Evolutionary conservation across 2,888 invertebrate genomes (phyloP).

Genomic region (Zaprionus bogoriensis): DNA sequence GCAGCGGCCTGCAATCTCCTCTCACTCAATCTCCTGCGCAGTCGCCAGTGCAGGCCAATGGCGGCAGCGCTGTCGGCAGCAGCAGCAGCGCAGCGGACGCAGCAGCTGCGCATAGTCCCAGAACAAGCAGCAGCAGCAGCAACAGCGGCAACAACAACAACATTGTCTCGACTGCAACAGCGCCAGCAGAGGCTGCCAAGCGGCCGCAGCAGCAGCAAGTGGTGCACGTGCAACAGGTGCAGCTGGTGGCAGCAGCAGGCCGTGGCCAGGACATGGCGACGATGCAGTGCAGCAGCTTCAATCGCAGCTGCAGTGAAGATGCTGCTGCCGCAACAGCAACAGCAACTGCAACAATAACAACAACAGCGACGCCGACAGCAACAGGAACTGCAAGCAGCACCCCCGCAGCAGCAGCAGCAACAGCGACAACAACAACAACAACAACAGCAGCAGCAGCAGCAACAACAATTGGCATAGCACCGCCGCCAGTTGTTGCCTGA

Average conservation of each 20-base stretch:
- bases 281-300: constrained; percentile 46
- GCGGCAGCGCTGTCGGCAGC: background rate
- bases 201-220: constrained; percentile 3
- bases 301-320: background rate
- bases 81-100: background rate
- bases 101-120: background rate
- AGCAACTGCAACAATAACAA: constrained; percentile 5
- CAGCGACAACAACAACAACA: constrained; percentile 5
- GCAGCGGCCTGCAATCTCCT: constrained; percentile 11
- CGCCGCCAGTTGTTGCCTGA: constrained; percentile 81
- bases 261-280: constrained; percentile 41
- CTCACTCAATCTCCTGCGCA: constrained; percentile 1
- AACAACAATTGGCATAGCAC: constrained; percentile 62
- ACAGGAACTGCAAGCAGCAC: background rate
- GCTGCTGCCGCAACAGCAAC: background rate
- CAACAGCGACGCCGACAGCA: constrained; percentile 5
- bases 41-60: constrained; percentile 22
- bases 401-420: background rate
- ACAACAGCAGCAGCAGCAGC: constrained; percentile 10
- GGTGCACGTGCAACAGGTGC: background rate
- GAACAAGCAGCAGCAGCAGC: constrained; percentile 20
- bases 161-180: constrained; percentile 7
- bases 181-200: constrained; percentile 13
- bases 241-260: constrained; percentile 3
- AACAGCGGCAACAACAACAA: constrained; percentile 14